A percentile compares a stretch with the other conserved stretches of the same genome.
These are phyloP conservation scores for Ranitomeya imitator DNA, from an alignment of 2,113 vertebrate genomes.

Conservation along the genomic window DNA sequence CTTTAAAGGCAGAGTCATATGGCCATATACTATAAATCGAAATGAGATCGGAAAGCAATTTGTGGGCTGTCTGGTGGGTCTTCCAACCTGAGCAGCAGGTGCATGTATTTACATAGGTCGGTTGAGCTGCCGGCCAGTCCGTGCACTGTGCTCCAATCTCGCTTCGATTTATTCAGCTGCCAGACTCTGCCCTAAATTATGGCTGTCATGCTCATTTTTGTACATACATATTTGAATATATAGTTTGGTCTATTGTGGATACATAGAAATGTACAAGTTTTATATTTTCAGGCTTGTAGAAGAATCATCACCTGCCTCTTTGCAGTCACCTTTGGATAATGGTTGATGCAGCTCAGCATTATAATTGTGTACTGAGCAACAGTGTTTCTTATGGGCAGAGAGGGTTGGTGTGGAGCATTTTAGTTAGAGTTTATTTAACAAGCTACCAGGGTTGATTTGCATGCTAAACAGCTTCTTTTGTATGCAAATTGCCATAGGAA, in stretches of 20 bases:
- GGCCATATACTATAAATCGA: too few species aligned
- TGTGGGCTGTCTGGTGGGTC: too few species aligned
- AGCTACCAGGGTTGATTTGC: constrained; percentile 15
- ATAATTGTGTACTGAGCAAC: not conserved
- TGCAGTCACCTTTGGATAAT: not conserved
- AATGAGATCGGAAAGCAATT: too few species aligned
- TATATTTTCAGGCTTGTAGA: not conserved
- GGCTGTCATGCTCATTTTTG: not conserved
- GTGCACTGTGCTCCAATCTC: too few species aligned
- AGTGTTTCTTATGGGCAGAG: not conserved
- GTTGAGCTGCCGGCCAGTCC: too few species aligned
- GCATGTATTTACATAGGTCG: too few species aligned
- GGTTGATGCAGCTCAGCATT: not conserved
- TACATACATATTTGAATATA: not conserved
- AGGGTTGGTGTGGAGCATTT: not conserved
- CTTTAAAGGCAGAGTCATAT: too few species aligned
- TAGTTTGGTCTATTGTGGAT: not conserved
- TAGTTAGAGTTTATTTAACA: constrained; percentile 1
- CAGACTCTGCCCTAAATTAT: too few species aligned
- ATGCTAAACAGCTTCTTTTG: constrained; percentile 3
- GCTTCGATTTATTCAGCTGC: too few species aligned
- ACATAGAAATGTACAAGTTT: not conserved
- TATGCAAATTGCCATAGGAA: not conserved
- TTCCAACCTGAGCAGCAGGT: too few species aligned
- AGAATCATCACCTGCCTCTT: not conserved